Percentiles rank a stretch among this genome's conserved stretches.
These are phyloP conservation scores for crab-eating macaque (Macaca fascicularis) DNA, from an alignment of 2,113 vertebrate species.

Conservation along the genomic window DNA sequence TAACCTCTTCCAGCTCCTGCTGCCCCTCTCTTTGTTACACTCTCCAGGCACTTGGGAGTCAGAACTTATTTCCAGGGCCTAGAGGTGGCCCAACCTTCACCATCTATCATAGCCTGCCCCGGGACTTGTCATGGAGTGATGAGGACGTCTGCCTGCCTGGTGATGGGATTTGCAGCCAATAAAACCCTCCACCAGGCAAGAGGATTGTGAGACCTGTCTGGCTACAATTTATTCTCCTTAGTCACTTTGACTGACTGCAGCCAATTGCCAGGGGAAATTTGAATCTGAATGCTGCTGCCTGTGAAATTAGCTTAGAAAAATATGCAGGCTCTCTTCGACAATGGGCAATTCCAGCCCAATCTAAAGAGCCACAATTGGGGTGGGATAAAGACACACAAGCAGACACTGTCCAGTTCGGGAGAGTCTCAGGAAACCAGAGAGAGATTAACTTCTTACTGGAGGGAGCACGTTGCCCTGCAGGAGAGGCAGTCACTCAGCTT, in stretches of 20 bases:
- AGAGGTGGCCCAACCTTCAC: not conserved
- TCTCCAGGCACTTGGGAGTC: not conserved
- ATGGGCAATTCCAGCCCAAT: conserved; percentile 11
- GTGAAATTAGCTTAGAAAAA: conserved; percentile 56
- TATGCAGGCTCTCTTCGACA: conserved; percentile 1
- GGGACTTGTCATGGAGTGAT: not conserved
- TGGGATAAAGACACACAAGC: conserved; percentile 24
- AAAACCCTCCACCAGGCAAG: not conserved
- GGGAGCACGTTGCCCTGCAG: not conserved
- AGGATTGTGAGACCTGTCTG: not conserved
- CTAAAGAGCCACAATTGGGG: not conserved
- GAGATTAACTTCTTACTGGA: conserved; percentile 25
- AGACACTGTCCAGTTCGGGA: not conserved
- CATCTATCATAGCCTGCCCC: not conserved
- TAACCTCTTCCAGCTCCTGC: not conserved
- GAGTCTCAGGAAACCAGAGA: not conserved
- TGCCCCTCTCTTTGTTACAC: not conserved
- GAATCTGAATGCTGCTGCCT: conserved; percentile 71
- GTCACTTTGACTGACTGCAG: conserved; percentile 48
- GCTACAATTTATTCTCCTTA: conserved; percentile 41
- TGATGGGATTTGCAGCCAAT: conserved; percentile 38
- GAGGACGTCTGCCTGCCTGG: not conserved
- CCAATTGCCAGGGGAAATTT: conserved; percentile 61
- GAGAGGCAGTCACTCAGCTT: not conserved
- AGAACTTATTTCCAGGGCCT: not conserved